Evolutionary conservation across 2,797 vertebrate species (phyloP).

Genomic region (Semotilus atromaculatus): DNA sequence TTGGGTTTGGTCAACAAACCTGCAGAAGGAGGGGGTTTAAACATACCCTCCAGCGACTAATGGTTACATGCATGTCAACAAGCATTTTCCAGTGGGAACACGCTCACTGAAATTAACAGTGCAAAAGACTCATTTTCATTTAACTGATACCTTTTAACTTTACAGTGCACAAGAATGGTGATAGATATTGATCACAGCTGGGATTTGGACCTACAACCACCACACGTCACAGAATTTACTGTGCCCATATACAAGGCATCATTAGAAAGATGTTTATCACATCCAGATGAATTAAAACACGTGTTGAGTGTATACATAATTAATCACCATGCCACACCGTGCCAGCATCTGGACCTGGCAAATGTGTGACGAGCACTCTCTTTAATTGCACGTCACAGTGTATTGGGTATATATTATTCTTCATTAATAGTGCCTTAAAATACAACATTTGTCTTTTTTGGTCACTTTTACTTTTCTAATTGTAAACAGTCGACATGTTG

Average conservation of each 20-base stretch:
- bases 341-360: constrained; percentile 4
- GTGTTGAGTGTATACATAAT: constrained; percentile 1
- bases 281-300: background rate
- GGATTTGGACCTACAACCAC: background rate
- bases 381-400: constrained; percentile 22
- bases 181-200: background rate
- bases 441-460: background rate
- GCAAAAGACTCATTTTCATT: background rate
- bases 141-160: background rate
- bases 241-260: background rate
- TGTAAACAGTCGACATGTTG: background rate
- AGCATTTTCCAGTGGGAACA: background rate
- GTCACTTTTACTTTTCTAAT: background rate
- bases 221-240: background rate
- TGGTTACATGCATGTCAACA: background rate
- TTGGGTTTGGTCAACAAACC: constrained; percentile 4
- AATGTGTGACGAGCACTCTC: constrained; percentile 12
- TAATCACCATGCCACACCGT: background rate
- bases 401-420: background rate
- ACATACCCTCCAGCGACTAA: background rate
- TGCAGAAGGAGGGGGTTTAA: background rate
- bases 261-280: background rate
- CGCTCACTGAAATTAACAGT: background rate
- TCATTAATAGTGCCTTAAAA: background rate
- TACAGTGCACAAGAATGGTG: background rate